These are phyloP conservation scores for Pedicia rivosa DNA, from an alignment of 2,888 invertebrate genomes.

Conservation along the genomic window DNA sequence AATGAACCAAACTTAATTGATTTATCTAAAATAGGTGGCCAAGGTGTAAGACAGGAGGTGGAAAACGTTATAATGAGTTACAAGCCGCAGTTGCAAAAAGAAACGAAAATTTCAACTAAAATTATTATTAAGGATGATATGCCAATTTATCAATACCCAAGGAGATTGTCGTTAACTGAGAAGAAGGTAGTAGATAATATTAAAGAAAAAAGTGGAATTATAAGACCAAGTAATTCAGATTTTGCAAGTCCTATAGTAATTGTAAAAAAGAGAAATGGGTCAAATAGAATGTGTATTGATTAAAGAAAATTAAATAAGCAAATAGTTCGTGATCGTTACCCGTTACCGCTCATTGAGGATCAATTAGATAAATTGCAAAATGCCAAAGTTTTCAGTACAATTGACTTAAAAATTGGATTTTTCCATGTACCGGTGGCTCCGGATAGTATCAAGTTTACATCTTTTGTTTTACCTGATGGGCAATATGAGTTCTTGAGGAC, in stretches of 20 bases:
- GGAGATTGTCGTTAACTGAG: background rate
- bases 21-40: too few species aligned
- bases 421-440: conserved; percentile 18
- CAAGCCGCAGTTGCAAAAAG: too few species aligned
- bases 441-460: conserved; percentile 18
- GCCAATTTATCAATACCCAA: background rate
- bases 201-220: too few species aligned
- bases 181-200: too few species aligned
- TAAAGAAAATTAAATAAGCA: conserved; percentile 21
- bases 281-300: conserved; percentile 18
- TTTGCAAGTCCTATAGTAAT: conserved; percentile 14
- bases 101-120: too few species aligned
- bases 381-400: conserved; percentile 15
- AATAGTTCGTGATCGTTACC: conserved; percentile 18
- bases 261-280: conserved; percentile 8
- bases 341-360: conserved; percentile 23
- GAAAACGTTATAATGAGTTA: too few species aligned
- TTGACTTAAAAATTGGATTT: conserved; percentile 20
- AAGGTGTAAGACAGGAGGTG: too few species aligned
- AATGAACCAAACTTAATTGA: too few species aligned
- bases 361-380: conserved; percentile 17
- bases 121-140: background rate
- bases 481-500: conserved; percentile 23
- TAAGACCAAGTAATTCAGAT: conserved; percentile 16
- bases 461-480: conserved; percentile 23